Evolutionary conservation across 2,113 vertebrate genomes (phyloP).

Genomic region (Brachirus orientalis): DNA sequence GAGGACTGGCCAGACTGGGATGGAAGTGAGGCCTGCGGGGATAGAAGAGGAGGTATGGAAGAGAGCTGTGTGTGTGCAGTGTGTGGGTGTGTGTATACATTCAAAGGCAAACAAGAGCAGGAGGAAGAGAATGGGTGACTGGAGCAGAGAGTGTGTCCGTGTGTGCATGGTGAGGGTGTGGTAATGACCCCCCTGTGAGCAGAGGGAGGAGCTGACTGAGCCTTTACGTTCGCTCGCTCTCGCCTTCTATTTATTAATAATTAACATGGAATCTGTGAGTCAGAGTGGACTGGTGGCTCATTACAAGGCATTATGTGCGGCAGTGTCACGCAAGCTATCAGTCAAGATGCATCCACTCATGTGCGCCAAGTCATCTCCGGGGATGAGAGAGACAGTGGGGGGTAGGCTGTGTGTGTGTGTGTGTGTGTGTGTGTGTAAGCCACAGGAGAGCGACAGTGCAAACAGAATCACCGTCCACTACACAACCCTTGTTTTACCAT

Average conservation of each 20-base stretch:
- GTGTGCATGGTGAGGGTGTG: slow-evolving; percentile 24
- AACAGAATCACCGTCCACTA: slow-evolving; percentile 38
- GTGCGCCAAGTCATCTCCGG: slow-evolving; percentile 68
- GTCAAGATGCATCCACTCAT: slow-evolving; percentile 73
- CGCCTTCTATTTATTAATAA: slow-evolving; percentile 76
- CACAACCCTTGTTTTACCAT: slow-evolving; percentile 62
- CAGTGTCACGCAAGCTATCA: slow-evolving; percentile 72
- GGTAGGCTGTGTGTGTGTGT: neutral
- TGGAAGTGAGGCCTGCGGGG: slow-evolving; percentile 56
- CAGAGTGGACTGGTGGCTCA: slow-evolving; percentile 65
- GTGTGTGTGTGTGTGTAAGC: slow-evolving; percentile 20
- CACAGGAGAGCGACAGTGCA: slow-evolving; percentile 38
- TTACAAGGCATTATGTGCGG: slow-evolving; percentile 73
- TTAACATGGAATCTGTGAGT: slow-evolving; percentile 70
- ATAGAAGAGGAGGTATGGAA: slow-evolving; percentile 17
- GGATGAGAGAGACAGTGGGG: slow-evolving; percentile 43
- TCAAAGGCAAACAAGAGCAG: slow-evolving; percentile 46
- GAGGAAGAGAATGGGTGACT: slow-evolving; percentile 18
- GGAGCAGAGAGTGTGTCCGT: slow-evolving; percentile 6
- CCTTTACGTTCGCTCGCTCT: slow-evolving; percentile 24
- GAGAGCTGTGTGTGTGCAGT: slow-evolving; percentile 8
- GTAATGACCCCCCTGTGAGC: slow-evolving; percentile 68
- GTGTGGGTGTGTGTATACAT: slow-evolving; percentile 27
- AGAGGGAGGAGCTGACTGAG: slow-evolving; percentile 53
- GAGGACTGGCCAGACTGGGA: slow-evolving; percentile 42